Evolutionary conservation across 1,140 invertebrate species (phyloP), one percentile per base, ranked within the genome.

Genomic region (Arion vulgaris): DNA sequence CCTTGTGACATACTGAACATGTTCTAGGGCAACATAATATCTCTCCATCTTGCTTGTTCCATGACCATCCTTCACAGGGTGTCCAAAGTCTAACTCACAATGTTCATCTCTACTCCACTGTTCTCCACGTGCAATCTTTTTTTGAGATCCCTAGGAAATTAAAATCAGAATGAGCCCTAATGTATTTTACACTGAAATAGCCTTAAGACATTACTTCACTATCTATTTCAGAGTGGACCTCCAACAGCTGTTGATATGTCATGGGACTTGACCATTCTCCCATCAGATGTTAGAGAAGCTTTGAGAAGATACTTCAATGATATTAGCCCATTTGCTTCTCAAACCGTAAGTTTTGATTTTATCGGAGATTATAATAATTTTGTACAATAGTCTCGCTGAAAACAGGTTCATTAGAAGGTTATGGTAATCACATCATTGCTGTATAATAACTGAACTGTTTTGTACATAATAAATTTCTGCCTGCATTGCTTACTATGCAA

Each of bases 261-360:
- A 9, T 81, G 80, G 80, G 71, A 81, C 71, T 49, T 17, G 11
- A 81, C 80, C 41, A 81, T 81, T 49, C n/a, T 74, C 11, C 80
- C 80, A 13, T 19, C 45, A 57, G 71, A 81, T 39, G 71, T 81
- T 15, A 51, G 71, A 38, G 80, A 81, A n/a, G 80, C 71, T 0
- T 57, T 72, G 49, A 36, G 80, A 36, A 49, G 80, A 74, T 81
- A 81, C 71, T 81, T 45, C 80, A 73, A 49, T n/a, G 80, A 81
- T 28, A 57, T 81, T 28, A n/a, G 49, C 11, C 80, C 80, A 23
- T 81, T 81, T 26, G 41, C 80, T n/a, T 81, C 80, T 9, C 51
- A 62, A n/a, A 78, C 39, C 26, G 71, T 73, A 39, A 23, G 71
- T 73, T n/a, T 9, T 57, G 15, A 57, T 57, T 57, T 57, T 11